phyloP scores from a whole-genome alignment of 2,113 vertebrate genomes.

The Coptodon rendalli region DNA sequence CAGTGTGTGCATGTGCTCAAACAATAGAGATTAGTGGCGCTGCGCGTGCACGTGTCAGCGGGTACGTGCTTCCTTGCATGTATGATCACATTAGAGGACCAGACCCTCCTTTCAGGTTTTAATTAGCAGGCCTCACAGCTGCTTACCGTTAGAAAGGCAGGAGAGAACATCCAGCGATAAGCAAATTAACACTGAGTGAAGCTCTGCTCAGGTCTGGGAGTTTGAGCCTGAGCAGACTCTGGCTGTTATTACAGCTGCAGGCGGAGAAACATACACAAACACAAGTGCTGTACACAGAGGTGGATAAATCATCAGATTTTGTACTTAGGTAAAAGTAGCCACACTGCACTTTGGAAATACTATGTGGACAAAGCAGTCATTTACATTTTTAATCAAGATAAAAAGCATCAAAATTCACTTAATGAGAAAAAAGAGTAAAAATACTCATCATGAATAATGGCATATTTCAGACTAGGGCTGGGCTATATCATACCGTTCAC shows the following conservation, averaged over 20 bases:
- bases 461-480: neutral
- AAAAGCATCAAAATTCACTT: neutral
- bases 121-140: conserved; percentile 57
- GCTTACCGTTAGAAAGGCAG: conserved; percentile 16
- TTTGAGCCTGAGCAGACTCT: conserved; percentile 5
- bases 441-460: neutral
- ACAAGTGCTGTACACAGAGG: neutral
- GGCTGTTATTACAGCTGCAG: conserved; percentile 7
- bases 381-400: neutral
- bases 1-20: neutral
- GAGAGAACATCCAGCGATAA: conserved; percentile 54
- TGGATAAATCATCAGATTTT: neutral
- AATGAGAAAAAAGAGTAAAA: neutral
- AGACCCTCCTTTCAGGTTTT: conserved; percentile 44
- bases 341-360: neutral
- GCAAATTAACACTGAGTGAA: conserved; percentile 29
- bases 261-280: neutral
- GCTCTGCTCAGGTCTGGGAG: neutral
- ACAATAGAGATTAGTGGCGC: neutral
- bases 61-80: conserved; percentile 36
- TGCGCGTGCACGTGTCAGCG: neutral
- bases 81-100: conserved; percentile 55
- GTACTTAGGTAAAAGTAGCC: neutral
- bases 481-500: too few species aligned
- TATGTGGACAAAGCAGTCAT: neutral